Percentiles rank a stretch among this genome's conserved stretches.
Evolutionary conservation across 1,140 invertebrate genomes (phyloP).

Genomic region (Drosophila azteca): DNA sequence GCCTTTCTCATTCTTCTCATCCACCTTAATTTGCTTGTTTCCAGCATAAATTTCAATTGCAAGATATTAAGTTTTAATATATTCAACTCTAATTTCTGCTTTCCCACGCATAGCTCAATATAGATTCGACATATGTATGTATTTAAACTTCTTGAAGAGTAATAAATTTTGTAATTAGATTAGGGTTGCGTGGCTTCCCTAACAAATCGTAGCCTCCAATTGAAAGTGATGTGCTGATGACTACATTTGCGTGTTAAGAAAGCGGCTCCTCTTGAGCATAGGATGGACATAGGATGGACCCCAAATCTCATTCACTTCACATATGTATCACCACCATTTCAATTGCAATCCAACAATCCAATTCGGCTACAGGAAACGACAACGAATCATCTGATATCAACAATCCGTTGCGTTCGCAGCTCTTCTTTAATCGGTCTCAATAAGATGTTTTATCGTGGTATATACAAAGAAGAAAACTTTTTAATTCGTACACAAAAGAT

Average conservation of each 20-base stretch:
- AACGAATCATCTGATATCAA: slow-evolving; percentile 47
- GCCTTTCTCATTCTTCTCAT: slow-evolving; percentile 18
- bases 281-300: slow-evolving; percentile 42
- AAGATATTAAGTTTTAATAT: slow-evolving; percentile 30
- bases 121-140: slow-evolving; percentile 61
- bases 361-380: slow-evolving; percentile 61
- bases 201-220: slow-evolving; percentile 61
- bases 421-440: slow-evolving; percentile 49
- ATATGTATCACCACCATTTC: slow-evolving; percentile 25
- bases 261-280: slow-evolving; percentile 26
- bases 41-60: slow-evolving; percentile 44
- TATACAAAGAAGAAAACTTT: slow-evolving; percentile 63
- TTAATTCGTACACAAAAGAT: slow-evolving; percentile 71
- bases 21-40: slow-evolving; percentile 4
- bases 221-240: slow-evolving; percentile 39
- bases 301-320: slow-evolving; percentile 36
- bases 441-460: slow-evolving; percentile 65
- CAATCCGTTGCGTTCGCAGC: slow-evolving; percentile 63
- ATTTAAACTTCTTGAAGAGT: slow-evolving; percentile 38
- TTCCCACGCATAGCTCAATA: slow-evolving; percentile 52
- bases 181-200: slow-evolving; percentile 47
- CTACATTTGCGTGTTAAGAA: slow-evolving; percentile 52
- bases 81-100: neutral
- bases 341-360: slow-evolving; percentile 30
- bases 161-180: slow-evolving; percentile 49